Percentiles rank a stretch among this genome's conserved stretches.
Evolutionary conservation across 2,113 vertebrate genomes (phyloP).

Genomic region (Tychaedon coryphoeus): DNA sequence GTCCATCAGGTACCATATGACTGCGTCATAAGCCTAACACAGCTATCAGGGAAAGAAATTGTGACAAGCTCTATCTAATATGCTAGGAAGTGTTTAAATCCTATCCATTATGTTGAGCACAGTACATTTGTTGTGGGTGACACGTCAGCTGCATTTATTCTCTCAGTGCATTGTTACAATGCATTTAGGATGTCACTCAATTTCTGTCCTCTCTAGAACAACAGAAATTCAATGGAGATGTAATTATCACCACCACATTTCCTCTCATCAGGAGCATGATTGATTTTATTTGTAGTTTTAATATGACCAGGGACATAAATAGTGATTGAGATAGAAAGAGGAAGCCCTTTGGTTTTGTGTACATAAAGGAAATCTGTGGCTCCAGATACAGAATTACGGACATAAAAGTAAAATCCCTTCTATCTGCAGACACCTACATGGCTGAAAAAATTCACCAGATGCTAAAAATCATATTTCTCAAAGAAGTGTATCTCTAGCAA

Average conservation of each 20-base stretch:
- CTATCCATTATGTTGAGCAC: not conserved
- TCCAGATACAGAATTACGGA: not conserved
- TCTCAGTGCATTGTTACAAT: not conserved
- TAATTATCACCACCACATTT: not conserved
- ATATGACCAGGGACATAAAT: not conserved
- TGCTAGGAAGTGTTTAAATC: not conserved
- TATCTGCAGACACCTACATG: not conserved
- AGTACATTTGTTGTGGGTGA: not conserved
- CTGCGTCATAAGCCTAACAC: not conserved
- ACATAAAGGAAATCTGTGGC: not conserved
- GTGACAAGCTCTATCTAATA: not conserved
- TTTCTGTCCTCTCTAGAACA: not conserved
- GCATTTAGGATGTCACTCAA: not conserved
- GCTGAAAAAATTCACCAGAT: not conserved
- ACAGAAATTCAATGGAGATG: slow-evolving; percentile 26
- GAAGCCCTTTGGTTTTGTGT: not conserved
- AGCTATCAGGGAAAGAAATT: not conserved
- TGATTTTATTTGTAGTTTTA: slow-evolving; percentile 6
- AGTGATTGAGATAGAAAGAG: slow-evolving; percentile 1
- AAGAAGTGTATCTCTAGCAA: not conserved
- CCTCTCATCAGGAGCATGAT: slow-evolving; percentile 2
- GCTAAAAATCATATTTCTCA: not conserved
- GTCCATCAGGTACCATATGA: not conserved
- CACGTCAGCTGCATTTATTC: not conserved
- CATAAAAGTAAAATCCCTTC: not conserved